Conservation (phyloP, 2,113 vertebrate species). For the Rhineura floridana region DNA sequence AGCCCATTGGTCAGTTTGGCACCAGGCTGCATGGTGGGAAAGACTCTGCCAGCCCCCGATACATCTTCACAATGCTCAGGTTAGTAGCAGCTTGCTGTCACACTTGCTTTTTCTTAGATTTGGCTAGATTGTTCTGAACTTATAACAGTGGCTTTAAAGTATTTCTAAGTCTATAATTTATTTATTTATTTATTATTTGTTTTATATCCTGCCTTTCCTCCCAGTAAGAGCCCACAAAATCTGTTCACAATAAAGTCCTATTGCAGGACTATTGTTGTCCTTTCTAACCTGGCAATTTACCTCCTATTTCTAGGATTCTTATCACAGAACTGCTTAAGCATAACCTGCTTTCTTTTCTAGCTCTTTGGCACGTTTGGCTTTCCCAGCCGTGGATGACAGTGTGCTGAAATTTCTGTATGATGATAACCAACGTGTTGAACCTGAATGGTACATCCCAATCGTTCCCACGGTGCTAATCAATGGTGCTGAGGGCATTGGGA, state of each 20-base stretch:
- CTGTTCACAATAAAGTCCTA: too few relatives aligned
- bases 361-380: slow-evolving; percentile 86
- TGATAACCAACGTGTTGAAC: slow-evolving; percentile 96
- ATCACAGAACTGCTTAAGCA: not conserved
- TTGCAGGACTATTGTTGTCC: too few relatives aligned
- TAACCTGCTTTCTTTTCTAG: slow-evolving; percentile 68
- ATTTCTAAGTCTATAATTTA: not conserved
- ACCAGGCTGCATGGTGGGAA: slow-evolving; percentile 95
- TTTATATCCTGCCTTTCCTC: too few relatives aligned
- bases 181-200: not conserved
- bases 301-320: not conserved
- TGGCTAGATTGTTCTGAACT: not conserved
- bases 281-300: not conserved
- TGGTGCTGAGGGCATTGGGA: slow-evolving; percentile 94
- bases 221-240: too few relatives aligned
- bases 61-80: slow-evolving; percentile 99
- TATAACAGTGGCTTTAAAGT: not conserved
- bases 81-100: slow-evolving; percentile 56
- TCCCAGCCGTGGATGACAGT: slow-evolving; percentile 89
- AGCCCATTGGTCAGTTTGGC: slow-evolving; percentile 96
- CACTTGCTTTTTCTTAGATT: not conserved
- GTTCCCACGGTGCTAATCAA: slow-evolving; percentile 93
- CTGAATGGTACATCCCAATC: slow-evolving; percentile 98
- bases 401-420: slow-evolving; percentile 90
- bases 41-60: slow-evolving; percentile 97